Evolutionary conservation across 2,113 vertebrate species (phyloP).

Genomic region (Oryctolagus cuniculus): DNA sequence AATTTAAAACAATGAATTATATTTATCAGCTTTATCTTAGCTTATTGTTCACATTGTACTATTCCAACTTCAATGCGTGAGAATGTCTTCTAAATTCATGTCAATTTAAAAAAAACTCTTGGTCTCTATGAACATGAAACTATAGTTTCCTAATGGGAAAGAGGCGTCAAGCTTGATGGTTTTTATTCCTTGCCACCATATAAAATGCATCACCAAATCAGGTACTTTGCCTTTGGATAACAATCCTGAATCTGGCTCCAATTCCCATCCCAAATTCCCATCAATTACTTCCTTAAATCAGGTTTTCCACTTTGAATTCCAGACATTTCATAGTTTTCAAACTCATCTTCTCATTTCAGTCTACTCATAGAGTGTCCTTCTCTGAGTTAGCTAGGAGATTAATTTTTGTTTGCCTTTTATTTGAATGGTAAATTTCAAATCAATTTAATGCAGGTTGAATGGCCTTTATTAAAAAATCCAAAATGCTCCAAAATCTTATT

Average conservation of each 20-base stretch:
- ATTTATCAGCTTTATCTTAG: slow-evolving; percentile 38
- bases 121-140: neutral
- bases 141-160: slow-evolving; percentile 37
- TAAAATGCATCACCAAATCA: neutral
- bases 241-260: neutral
- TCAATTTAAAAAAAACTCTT: slow-evolving; percentile 36
- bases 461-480: too few species aligned
- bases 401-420: neutral
- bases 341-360: neutral
- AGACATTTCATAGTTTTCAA: neutral
- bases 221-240: neutral
- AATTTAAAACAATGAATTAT: neutral
- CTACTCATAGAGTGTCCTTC: neutral
- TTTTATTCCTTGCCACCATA: neutral
- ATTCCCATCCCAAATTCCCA: neutral
- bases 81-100: slow-evolving; percentile 54
- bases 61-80: slow-evolving; percentile 41
- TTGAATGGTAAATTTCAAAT: slow-evolving; percentile 28
- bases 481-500: too few species aligned
- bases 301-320: neutral
- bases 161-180: neutral
- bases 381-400: neutral
- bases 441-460: neutral
- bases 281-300: neutral
- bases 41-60: slow-evolving; percentile 22